Base-by-base conservation (phyloP, 2,888 invertebrate species). In the Lasioglossum leucozonium region DNA sequence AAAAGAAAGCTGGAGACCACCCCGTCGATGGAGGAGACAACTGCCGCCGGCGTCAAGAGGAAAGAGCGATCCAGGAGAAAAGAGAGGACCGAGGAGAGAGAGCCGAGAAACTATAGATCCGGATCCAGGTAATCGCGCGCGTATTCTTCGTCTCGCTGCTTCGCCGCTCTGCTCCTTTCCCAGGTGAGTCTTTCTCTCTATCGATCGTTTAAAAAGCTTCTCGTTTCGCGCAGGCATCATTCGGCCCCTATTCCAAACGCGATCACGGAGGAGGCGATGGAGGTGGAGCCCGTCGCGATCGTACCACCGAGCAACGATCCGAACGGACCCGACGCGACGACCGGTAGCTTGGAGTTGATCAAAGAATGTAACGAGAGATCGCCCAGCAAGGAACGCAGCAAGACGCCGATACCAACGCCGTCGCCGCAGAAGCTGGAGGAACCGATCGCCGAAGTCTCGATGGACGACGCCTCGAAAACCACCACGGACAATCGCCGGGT, bases 1-100 rank as follows among this genome's bases (percentile, higher is more conserved):
- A 98, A 98, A 94, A 96, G 98, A 77, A 98, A 98, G 94, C 95
- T 97, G 77, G 97, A 97, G 94, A 96, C 96, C 42, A 97, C 97
- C n/a, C 96, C 97, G 90, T 97, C 97, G 69, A 97, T 97, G 88
- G 97, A 96, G 95, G 96, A 96, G 51, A 91, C 87, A 1, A 85
- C 86, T 0, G 91, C 91, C 0, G 91, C 93, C 26, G 93, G 93
- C 10, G 95, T 95, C 30, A 96, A 96, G 77, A 95, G 96, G 90
- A 96, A 97, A 95, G 97, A 97, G 95, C 97, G 97, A 92, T 92
- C 93, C 47, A 92, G 92, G 79, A 93, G 92, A 86, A 94, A 93
- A 84, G 92, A 93, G 6, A 89, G 88, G 40, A 87, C 87, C 37
- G 93, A 94, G n/a, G 93, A 94, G 47, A 90, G 92, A 77, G 93